phyloP scores from a whole-genome alignment of 2,888 invertebrate species.

The Polymixis lichenea region DNA sequence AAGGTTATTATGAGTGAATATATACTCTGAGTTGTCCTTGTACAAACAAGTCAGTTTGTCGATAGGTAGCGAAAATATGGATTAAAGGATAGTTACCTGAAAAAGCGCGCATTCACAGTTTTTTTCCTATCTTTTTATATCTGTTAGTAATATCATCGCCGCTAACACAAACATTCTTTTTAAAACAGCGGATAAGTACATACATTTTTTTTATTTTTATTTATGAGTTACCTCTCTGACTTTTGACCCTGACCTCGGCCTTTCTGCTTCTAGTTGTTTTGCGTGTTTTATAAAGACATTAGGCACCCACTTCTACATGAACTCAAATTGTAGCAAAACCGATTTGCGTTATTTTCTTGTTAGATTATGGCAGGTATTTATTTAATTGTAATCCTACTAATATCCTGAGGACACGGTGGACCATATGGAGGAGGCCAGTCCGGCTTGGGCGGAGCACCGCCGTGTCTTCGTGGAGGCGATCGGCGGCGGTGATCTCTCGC shows the following conservation, averaged over 20 bases:
- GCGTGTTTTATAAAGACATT: background rate
- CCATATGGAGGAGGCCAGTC: too few relatives aligned
- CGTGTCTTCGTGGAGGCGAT: too few relatives aligned
- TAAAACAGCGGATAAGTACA: background rate
- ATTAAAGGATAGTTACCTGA: background rate
- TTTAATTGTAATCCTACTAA: background rate
- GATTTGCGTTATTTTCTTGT: background rate
- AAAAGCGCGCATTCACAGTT: slow-evolving; percentile 10
- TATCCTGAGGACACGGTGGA: too few relatives aligned
- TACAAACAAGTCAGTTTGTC: background rate
- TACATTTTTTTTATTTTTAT: background rate
- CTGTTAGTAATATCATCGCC: background rate
- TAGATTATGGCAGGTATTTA: background rate
- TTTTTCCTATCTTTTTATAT: background rate
- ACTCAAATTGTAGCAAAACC: background rate
- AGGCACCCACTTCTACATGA: background rate
- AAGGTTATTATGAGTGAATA: too few relatives aligned
- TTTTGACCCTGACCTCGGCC: background rate
- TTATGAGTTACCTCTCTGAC: background rate
- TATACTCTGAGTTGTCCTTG: background rate
- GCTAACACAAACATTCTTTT: background rate
- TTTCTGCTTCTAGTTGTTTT: background rate
- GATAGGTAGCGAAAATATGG: background rate
- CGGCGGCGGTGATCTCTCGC: too few relatives aligned
- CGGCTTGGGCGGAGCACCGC: too few relatives aligned